Conservation (phyloP, 2,797 vertebrate genomes). For the Danio albolineatus region DNA sequence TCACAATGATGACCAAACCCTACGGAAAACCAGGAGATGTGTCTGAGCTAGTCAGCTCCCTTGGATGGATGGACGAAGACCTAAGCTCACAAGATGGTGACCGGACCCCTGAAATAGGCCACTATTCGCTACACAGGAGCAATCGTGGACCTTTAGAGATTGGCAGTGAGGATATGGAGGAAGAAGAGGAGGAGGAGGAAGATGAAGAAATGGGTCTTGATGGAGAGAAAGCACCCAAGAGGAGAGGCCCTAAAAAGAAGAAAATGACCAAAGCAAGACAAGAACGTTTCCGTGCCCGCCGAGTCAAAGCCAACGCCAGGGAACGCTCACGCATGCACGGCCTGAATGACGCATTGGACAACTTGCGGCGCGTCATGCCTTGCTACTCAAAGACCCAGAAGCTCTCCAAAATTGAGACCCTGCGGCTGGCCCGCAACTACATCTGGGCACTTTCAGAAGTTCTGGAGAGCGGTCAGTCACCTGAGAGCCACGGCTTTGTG, state of each 20-base stretch:
- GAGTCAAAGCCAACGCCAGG: constrained; percentile 94
- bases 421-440: constrained; percentile 94
- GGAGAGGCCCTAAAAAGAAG: constrained; percentile 97
- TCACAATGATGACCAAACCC: constrained; percentile 85
- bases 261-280: constrained; percentile 96
- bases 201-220: constrained; percentile 83
- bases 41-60: constrained; percentile 85
- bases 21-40: constrained; percentile 81
- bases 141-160: constrained; percentile 72
- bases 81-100: constrained; percentile 86
- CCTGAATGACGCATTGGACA: constrained; percentile 94
- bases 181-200: constrained; percentile 81
- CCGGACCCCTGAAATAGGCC: constrained; percentile 70
- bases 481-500: constrained; percentile 90
- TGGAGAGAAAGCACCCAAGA: constrained; percentile 86
- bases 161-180: constrained; percentile 83
- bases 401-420: constrained; percentile 95
- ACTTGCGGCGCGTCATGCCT: constrained; percentile 93
- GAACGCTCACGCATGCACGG: constrained; percentile 96
- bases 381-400: constrained; percentile 98
- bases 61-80: constrained; percentile 86
- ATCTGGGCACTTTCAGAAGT: constrained; percentile 98
- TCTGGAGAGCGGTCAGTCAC: constrained; percentile 88
- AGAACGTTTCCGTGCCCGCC: constrained; percentile 89
- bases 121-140: constrained; percentile 71